A percentile compares a stretch with the other conserved stretches of the same genome.
Conservation (phyloP, 1,140 invertebrate species). For the Drosophila willistoni region DNA sequence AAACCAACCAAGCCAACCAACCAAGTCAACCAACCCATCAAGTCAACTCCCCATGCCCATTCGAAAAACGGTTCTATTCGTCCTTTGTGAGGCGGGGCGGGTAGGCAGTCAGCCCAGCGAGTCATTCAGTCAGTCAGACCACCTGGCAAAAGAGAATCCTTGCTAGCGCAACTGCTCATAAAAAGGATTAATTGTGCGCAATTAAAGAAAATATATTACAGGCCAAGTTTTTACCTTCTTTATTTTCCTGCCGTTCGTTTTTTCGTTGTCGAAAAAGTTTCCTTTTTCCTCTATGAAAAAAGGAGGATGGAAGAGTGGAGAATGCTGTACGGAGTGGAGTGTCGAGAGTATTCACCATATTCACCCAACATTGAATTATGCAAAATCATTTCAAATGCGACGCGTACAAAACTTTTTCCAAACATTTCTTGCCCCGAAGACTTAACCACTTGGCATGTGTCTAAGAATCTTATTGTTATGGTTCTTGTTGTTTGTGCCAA, state of each 20-base stretch:
- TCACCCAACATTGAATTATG: conserved; percentile 66
- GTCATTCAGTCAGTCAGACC: conserved; percentile 9
- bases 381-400: conserved; percentile 78
- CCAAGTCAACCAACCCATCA: conserved; percentile 18
- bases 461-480: conserved; percentile 70
- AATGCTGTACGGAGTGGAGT: no score
- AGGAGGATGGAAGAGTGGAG: no score
- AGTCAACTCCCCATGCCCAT: conserved; percentile 14
- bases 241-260: conserved; percentile 14
- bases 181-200: conserved; percentile 79
- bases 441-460: conserved; percentile 76
- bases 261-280: conserved; percentile 45
- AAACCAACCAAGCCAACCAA: conserved; percentile 9
- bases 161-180: conserved; percentile 45
- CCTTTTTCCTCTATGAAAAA: background rate
- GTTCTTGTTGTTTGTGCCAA: conserved; percentile 43
- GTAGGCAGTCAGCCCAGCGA: background rate
- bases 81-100: background rate
- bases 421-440: conserved; percentile 50
- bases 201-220: conserved; percentile 75
- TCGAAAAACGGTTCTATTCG: no score
- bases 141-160: conserved; percentile 34
- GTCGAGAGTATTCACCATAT: conserved; percentile 20
- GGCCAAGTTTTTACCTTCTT: conserved; percentile 37
- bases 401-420: conserved; percentile 61